phyloP scores from a whole-genome alignment of 2,797 vertebrate genomes.

The Chrosomus eos region DNA sequence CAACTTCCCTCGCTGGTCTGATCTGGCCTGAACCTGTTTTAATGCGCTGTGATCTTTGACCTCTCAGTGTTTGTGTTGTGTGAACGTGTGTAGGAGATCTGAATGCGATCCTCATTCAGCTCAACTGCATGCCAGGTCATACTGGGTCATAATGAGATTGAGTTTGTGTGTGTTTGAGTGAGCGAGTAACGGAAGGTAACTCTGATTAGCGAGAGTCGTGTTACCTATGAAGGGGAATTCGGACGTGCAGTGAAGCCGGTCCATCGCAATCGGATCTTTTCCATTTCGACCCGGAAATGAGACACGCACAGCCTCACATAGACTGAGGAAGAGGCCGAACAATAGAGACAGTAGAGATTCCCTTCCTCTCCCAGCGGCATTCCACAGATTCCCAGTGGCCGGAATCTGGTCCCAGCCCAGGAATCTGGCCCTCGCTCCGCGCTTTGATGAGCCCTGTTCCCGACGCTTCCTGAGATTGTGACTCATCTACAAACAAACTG shows the following conservation, averaged over 20 bases:
- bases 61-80: constrained; percentile 13
- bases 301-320: constrained; percentile 37
- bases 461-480: constrained; percentile 98
- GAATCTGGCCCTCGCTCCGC: constrained; percentile 79
- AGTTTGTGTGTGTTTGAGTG: constrained; percentile 32
- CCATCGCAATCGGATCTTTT: constrained; percentile 45
- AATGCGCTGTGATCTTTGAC: background rate
- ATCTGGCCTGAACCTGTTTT: background rate
- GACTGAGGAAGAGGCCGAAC: constrained; percentile 89
- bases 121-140: constrained; percentile 26
- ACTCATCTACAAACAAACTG: constrained; percentile 87
- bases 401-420: constrained; percentile 75
- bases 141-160: background rate
- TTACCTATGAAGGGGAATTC: constrained; percentile 55
- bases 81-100: constrained; percentile 32
- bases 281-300: constrained; percentile 57
- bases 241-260: constrained; percentile 27
- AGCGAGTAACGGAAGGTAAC: constrained; percentile 47
- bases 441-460: constrained; percentile 99
- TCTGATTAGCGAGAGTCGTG: constrained; percentile 29
- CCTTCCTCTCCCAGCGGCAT: constrained; percentile 95
- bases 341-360: constrained; percentile 99
- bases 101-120: constrained; percentile 28
- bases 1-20: background rate
- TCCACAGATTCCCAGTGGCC: constrained; percentile 86